Conservation (phyloP, 2,797 vertebrate species). For the Sorex maritimensis region DNA sequence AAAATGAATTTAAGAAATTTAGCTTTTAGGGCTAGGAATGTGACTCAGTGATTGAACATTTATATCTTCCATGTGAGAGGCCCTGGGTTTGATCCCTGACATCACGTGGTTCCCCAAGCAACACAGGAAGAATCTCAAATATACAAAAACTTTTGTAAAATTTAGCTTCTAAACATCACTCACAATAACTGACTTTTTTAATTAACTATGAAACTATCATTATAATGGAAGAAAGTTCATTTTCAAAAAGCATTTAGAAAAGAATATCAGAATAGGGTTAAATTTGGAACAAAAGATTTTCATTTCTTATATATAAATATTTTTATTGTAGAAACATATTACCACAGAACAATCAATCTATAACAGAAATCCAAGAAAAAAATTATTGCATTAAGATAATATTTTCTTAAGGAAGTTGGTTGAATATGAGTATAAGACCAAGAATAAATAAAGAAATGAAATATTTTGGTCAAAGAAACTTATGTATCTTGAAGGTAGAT, state of each 20-base stretch:
- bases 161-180: too few species aligned
- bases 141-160: too few species aligned
- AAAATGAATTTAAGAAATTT: conserved; percentile 41
- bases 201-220: not conserved
- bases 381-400: conserved; percentile 9
- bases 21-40: not conserved
- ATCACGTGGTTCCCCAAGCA: too few species aligned
- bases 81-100: too few species aligned
- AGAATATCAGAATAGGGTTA: not conserved
- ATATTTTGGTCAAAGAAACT: not conserved
- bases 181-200: not conserved
- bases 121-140: too few species aligned
- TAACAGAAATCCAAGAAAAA: conserved; percentile 16
- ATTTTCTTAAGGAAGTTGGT: not conserved
- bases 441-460: not conserved
- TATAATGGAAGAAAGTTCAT: not conserved
- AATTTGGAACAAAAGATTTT: conserved; percentile 1
- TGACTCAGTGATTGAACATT: not conserved
- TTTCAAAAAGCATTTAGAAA: conserved; percentile 26
- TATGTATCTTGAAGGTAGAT: not conserved
- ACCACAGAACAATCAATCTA: not conserved
- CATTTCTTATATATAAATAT: conserved; percentile 34
- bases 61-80: too few species aligned
- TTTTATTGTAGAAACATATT: conserved; percentile 1
- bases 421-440: not conserved